Evolutionary conservation across 2,797 vertebrate species (phyloP), one percentile per base, ranked within the genome.

Genomic region (Paedocypris micromegethes): DNA sequence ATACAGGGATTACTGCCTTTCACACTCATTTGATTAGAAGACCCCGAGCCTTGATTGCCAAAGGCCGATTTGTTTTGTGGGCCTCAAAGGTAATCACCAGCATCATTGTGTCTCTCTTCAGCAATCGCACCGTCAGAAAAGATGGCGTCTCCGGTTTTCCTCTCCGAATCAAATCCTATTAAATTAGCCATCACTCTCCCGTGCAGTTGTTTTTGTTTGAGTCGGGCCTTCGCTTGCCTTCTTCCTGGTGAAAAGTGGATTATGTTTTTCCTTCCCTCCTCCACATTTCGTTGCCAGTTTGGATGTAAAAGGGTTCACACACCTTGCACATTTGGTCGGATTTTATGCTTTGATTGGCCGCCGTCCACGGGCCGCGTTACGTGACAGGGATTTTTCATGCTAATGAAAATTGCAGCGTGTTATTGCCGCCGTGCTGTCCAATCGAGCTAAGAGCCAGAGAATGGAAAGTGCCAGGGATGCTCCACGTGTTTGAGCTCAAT

Each of bases 341-440:
- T 54, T 51, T 60, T 74, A 56, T 81, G 69, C 61, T 44, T 61
- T 62, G 82, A 78, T 82, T 83, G 76, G 78, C 72, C 80, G 70
- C 56, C 72, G 73, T 65, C 69, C 73, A 58, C 55, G 58, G 67
- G 71, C 6, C 48, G 66, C 61, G 72, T 77, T 59, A 75, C 72
- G 72, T 78, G 68, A 70, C 75, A 68, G 59, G 78, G 77, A 66
- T 70, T 63, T 77, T 78, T 73, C 76, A 74, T 77, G 78, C 83
- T 88, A 87, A 90, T 90, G 89, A 87, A 89, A 89, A 90, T 89
- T 79, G 85, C 83, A 86, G 84, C 83, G 82, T 83, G 80, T 82
- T 81, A 39, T 72, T 83, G 73, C 79, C 74, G 66, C 64, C 78
- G 76, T 60, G 78, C 71, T 60, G 66, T 78, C 79, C 78, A 85